These are phyloP conservation scores for Linnaemya vulpina DNA, from an alignment of 2,888 invertebrate genomes.

Conservation along the genomic window DNA sequence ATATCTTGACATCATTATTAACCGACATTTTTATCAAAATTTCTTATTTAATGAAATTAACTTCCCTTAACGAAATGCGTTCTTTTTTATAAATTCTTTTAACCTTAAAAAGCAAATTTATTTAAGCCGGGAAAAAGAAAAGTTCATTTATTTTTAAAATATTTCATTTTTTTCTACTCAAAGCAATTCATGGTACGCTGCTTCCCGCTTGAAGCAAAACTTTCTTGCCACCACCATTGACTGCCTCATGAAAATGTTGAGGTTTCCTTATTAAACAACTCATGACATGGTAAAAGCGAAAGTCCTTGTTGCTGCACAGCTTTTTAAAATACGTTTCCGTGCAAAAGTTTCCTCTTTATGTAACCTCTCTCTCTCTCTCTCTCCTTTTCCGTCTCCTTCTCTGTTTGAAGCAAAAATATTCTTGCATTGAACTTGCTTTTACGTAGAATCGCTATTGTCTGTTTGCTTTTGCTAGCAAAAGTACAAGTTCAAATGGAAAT, in stretches of 20 bases:
- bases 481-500: conserved; percentile 11
- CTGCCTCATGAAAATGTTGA: not conserved
- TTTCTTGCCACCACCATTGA: not conserved
- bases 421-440: conserved; percentile 25
- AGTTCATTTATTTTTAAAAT: not conserved
- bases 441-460: not conserved
- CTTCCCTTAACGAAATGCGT: no score
- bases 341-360: conserved; percentile 1
- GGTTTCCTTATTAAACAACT: conserved; percentile 37
- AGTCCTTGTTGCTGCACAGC: conserved; percentile 11
- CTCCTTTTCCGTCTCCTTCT: no score
- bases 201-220: not conserved
- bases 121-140: no score
- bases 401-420: conserved; percentile 10
- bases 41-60: no score
- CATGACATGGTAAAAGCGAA: conserved; percentile 6
- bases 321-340: conserved; percentile 33
- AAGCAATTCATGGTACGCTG: not conserved
- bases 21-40: no score
- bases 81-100: no score
- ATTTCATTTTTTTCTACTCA: not conserved
- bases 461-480: conserved; percentile 5
- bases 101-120: no score
- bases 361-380: no score
- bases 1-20: no score